Conservation (phyloP, 2,113 vertebrate genomes). For the Albula goreensis region DNA sequence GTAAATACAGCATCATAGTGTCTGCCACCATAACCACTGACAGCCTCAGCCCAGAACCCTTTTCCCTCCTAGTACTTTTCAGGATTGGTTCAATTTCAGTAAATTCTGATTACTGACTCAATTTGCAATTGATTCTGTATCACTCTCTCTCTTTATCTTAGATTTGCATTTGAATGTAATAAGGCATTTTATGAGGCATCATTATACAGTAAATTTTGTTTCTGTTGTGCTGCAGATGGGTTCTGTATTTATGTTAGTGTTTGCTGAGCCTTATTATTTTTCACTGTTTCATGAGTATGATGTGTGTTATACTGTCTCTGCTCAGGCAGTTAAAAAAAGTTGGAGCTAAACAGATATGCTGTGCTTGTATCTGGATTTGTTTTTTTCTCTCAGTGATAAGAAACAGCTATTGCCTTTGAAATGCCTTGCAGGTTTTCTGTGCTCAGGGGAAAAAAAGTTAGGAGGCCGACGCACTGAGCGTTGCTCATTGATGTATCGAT, state of each 20-base stretch:
- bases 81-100: not conserved
- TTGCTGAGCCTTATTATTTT: not conserved
- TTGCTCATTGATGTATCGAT: conserved; percentile 10
- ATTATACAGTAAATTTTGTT: not conserved
- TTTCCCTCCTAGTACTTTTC: not conserved
- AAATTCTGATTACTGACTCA: not conserved
- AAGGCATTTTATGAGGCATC: not conserved
- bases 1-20: not conserved
- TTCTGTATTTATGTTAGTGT: not conserved
- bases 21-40: not conserved
- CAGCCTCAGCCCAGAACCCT: not conserved
- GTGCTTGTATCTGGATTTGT: not conserved
- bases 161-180: not conserved
- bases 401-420: not conserved
- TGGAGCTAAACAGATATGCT: not conserved
- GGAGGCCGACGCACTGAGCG: not conserved
- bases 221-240: not conserved
- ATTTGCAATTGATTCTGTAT: not conserved
- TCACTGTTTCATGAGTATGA: not conserved
- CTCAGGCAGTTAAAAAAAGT: not conserved
- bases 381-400: not conserved
- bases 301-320: not conserved
- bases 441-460: not conserved
- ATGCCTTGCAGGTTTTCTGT: not conserved
- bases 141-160: not conserved